Evolutionary conservation across 2,888 invertebrate genomes (phyloP), one percentile per base, ranked within the genome.

Genomic region (Timema cristinae): DNA sequence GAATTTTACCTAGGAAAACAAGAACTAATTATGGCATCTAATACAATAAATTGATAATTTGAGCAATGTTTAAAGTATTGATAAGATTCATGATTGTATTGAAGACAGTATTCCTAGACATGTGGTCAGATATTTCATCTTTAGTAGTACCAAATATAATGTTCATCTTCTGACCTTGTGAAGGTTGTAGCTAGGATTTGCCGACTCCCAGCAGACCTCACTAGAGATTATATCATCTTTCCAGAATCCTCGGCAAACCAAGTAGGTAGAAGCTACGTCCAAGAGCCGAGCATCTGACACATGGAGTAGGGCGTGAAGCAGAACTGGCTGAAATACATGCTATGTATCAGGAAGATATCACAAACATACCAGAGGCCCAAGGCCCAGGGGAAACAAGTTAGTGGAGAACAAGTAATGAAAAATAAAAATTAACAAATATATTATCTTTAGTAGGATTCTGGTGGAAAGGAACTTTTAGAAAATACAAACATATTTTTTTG

Each of bases 181-280:
- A 78, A 85, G 85, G 78, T 85, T 81, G 77, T 84, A 86, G 73
- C 81, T 77, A 4, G 85, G 85, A 77, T 83, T 82, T 66, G 80
- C 79, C 32, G 81, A 83, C 73, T 82, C 79, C 61, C 76, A 79
- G 72, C 83, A 81, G 59, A 84, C 74, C 77, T 81, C 80, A 79
- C 85, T 85, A 51, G 78, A 79, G 63, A 82, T 80, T 72, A 80
- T 79, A 73, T 84, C 84, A 69, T 83, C 83, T 74, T 82, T 81
- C 81, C 83, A 84, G 79, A 85, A 86, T 51, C 83, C 83, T 76
- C 82, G 82, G 76, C 84, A 85, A 75, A 83, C 81, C 56, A 86
- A 77, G 75, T 83, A 86, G 2, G 84, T 82, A 76, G 80, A 82
- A 61, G 79, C 77, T 61, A 79, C 77, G 67, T 81, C 78, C 51